Base-by-base conservation (phyloP, 23 tunicate species). In the Clavelina lepadiformis region DNA sequence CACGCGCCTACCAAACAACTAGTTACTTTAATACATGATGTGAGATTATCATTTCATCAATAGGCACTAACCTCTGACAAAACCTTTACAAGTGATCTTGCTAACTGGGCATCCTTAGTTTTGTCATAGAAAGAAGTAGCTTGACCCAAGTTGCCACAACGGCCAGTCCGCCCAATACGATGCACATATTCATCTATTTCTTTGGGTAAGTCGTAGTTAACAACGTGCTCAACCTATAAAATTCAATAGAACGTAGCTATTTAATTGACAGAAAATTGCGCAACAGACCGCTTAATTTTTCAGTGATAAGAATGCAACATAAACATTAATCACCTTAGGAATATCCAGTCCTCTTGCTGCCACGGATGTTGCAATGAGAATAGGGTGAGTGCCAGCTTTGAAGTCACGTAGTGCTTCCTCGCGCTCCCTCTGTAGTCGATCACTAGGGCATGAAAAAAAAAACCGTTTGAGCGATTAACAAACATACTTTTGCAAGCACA, bases 131-230 rank as follows among this genome's bases (percentile, higher is more conserved):
- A 94, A 3, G 99, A 85, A 2, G 99, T 94, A 1, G 99, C 94
- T 4, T 55, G 63, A 29, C 99, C 99, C 55, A 72, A 50, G 56
- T 94, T 86, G 21, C 99, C 99, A 71, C 99, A 94, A 13, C 96
- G 68, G 13, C 99, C 99, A 4, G 99, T 94, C 26, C 99, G 83
- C 3, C 99, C 99, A 38, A 94, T 94, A 2, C 99, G 65, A 56
- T 94, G 99, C 19, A 94, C 99, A 59, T 94, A 94, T 71, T 94
- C 99, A 34, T 94, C 99, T 27, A 94, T 88, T 49, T 82, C 91
- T 3, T 61, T 61, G 1, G 99, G 99, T 28, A 94, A 54, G 58
- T 94, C 99, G 68, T 86, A 94, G 67, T 94, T 94, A 31, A 94
- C 72, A 28, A 94, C 99, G 54, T 94, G 99, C 55, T 94, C 99